Evolutionary conservation across 2,113 vertebrate species (phyloP).

Genomic region (Pluvianellus socialis): DNA sequence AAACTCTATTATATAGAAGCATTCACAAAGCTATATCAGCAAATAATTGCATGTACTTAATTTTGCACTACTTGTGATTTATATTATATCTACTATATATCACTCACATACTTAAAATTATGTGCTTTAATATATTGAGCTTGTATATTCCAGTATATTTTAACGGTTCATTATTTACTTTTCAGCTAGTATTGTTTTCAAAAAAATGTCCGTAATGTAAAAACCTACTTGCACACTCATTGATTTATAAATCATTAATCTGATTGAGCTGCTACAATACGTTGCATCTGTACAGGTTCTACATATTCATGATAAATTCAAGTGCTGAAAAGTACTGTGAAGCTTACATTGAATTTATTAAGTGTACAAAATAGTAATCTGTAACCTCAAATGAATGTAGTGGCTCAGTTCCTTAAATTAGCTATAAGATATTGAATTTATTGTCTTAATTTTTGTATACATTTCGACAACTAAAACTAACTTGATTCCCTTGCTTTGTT

Average conservation of each 20-base stretch:
- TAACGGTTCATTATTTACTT: neutral
- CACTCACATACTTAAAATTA: neutral
- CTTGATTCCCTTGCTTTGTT: neutral
- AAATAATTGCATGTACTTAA: neutral
- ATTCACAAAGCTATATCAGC: neutral
- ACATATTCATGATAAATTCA: neutral
- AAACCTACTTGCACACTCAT: neutral
- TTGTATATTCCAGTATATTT: neutral
- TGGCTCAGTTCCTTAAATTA: neutral
- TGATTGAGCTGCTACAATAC: neutral
- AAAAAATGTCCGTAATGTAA: neutral
- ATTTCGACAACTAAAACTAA: neutral
- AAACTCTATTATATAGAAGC: neutral
- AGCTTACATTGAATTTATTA: neutral
- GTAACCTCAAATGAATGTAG: neutral
- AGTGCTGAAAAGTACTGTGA: neutral
- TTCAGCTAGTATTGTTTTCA: neutral
- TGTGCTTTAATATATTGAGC: neutral
- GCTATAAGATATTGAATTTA: neutral
- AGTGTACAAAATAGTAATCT: neutral
- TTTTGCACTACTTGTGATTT: neutral
- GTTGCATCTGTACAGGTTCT: neutral
- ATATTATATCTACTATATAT: neutral
- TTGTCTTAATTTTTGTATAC: neutral
- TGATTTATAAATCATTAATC: neutral